Conservation (phyloP, 2,113 vertebrate genomes). For the Proteles cristata region DNA sequence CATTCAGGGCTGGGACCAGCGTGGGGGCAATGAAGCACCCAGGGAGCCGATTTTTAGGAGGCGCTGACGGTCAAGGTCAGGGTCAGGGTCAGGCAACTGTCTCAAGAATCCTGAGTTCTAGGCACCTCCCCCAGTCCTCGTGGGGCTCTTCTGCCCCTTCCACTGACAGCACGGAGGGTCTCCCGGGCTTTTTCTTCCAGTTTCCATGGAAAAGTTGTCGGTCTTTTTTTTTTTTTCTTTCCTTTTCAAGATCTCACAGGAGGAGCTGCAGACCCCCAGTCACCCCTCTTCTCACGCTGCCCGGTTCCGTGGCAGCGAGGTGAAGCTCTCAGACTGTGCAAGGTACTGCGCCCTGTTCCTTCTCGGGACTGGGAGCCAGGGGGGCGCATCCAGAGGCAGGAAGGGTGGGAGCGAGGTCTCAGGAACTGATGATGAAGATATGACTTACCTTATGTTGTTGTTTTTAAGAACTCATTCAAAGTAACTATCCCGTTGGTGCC, state of each 20-base stretch:
- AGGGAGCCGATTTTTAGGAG: background rate
- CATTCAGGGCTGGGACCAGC: fast-evolving
- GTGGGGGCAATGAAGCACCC: background rate
- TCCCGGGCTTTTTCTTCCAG: background rate
- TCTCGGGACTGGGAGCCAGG: background rate
- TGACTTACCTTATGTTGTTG: background rate
- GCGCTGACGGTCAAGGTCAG: no score
- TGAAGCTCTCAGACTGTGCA: fast-evolving
- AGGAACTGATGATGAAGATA: background rate
- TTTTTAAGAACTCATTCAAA: slow-evolving; percentile 19
- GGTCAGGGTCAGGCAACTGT: background rate
- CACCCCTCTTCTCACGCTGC: fast-evolving
- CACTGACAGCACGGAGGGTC: fast-evolving
- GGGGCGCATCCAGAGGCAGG: no score
- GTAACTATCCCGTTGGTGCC: background rate
- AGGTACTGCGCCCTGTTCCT: background rate
- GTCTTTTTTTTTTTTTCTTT: background rate
- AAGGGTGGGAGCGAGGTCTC: background rate
- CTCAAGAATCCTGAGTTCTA: background rate
- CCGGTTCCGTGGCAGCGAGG: fast-evolving
- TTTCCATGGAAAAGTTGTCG: background rate
- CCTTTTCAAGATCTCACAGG: background rate
- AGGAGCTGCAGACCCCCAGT: no score
- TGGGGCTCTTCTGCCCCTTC: background rate
- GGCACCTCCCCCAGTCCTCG: background rate